These are phyloP conservation scores for Gephyroberyx darwinii DNA, from an alignment of 2,797 vertebrate genomes.

Conservation along the genomic window DNA sequence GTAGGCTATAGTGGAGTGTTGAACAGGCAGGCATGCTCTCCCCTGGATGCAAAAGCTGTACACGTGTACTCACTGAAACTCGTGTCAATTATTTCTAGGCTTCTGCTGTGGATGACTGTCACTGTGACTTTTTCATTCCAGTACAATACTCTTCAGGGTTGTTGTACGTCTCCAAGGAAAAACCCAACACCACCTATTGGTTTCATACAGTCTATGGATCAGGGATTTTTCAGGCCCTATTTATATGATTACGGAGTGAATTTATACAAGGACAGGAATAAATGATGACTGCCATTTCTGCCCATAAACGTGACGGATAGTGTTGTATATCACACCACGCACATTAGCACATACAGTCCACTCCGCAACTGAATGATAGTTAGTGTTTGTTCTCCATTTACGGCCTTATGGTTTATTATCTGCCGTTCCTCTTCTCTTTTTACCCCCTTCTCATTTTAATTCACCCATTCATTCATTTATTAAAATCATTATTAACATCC, in stretches of 20 bases:
- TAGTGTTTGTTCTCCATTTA: constrained; percentile 93
- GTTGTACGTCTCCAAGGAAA: not conserved
- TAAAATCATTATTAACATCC: constrained; percentile 97
- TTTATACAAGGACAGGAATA: constrained; percentile 68
- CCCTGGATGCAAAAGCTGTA: too few relatives aligned
- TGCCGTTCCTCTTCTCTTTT: constrained; percentile 74
- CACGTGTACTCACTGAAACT: too few relatives aligned
- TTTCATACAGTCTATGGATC: constrained; percentile 9
- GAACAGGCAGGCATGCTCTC: too few relatives aligned
- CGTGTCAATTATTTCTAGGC: too few relatives aligned
- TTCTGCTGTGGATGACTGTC: too few relatives aligned
- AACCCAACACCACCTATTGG: not conserved
- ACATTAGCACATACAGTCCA: constrained; percentile 87
- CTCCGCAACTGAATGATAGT: constrained; percentile 93
- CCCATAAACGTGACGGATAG: constrained; percentile 70
- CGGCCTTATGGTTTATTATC: constrained; percentile 87
- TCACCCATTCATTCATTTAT: constrained; percentile 95
- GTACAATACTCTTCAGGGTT: too few relatives aligned
- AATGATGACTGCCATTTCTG: constrained; percentile 58
- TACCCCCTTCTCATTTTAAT: constrained; percentile 78
- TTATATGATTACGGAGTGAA: constrained; percentile 66
- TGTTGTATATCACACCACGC: constrained; percentile 67
- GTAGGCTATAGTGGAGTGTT: not conserved
- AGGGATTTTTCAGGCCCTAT: constrained; percentile 51
- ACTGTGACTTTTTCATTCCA: too few relatives aligned